Conservation (phyloP, 2,797 vertebrate species). For the Aeoliscus strigatus region DNA sequence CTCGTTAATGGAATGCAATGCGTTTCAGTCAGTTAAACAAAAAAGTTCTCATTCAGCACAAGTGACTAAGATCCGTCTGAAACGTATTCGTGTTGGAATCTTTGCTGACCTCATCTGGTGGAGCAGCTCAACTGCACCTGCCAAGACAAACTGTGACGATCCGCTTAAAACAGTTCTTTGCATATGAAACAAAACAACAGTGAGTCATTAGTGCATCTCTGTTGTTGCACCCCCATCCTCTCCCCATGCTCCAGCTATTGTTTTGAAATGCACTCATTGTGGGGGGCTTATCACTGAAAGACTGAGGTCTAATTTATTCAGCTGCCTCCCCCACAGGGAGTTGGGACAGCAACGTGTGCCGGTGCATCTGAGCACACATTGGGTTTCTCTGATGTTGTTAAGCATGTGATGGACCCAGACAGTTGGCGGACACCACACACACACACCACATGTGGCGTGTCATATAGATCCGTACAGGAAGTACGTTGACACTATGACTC, state of each 20-base stretch:
- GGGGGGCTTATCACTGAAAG: slow-evolving; percentile 30
- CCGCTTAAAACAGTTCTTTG: slow-evolving; percentile 1
- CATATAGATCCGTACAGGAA: neutral
- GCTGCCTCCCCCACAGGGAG: slow-evolving; percentile 56
- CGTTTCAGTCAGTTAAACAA: neutral
- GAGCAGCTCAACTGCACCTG: slow-evolving; percentile 15
- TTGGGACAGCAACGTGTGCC: slow-evolving; percentile 49
- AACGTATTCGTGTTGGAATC: no score
- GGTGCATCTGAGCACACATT: slow-evolving; percentile 49
- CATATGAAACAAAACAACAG: slow-evolving; percentile 24
- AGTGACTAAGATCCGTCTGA: no score
- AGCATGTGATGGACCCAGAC: slow-evolving; percentile 25
- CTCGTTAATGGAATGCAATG: no score
- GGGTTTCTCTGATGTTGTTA: slow-evolving; percentile 19
- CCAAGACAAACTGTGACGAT: neutral
- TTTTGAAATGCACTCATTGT: slow-evolving; percentile 48
- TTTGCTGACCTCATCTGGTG: slow-evolving; percentile 58
- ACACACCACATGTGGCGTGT: slow-evolving; percentile 8
- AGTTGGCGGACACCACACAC: slow-evolving; percentile 5
- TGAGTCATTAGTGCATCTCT: slow-evolving; percentile 28
- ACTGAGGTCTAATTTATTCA: slow-evolving; percentile 61
- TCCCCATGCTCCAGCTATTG: slow-evolving; percentile 46
- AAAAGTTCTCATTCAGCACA: no score
- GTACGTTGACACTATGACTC: neutral
- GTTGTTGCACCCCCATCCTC: slow-evolving; percentile 40